Evolutionary conservation across 30 jellyfish, hydroid and myxozoan species (phyloP), one percentile per base, ranked within the genome.

Genomic region (Rhopilema esculentum): DNA sequence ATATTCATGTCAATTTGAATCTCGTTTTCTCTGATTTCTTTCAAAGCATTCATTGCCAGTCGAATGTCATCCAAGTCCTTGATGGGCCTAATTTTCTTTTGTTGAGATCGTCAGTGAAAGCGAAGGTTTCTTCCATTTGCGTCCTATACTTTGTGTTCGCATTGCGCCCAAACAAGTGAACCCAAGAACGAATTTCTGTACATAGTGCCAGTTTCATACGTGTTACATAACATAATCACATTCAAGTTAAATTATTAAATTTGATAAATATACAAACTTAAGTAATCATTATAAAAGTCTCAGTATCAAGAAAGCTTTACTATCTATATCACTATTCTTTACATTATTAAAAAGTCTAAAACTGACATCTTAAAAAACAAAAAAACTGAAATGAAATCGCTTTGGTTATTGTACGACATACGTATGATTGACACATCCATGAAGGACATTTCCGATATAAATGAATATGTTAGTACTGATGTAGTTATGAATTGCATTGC

Each of bases 151-250:
- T 85, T 24, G 64, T 66, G 69, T 92, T 92, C 2, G 98, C 98
- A 77, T 75, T 64, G 16, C 92, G 89, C 8, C 98, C 98, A 87
- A 84, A 92, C 69, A 80, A 65, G 32, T 77, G 94, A 66, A 92
- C 75, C 98, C 98, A 92, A 7, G 93, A 72, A 49, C 90, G 87
- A 23, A 92, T 92, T 67, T 92, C 98, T 0, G 98, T 92, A 63
- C 89, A 79, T 18, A 92, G 61, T 20, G 96, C 98, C 67, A 92
- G 83, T 63, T 92, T 86, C 75, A 92, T 28, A 8, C 91, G 93
- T 27, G 86, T 97, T 92, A 84, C 21, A 78, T n/a, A 69, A 33
- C 28, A 75, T 22, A 18, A 0, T 9, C 16, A 40, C 18, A 49
- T 29, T 16, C 27, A 23, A n/a, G 18, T 8, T 23, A 1, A 23